Evolutionary conservation across 1,140 invertebrate species (phyloP), one percentile per base, ranked within the genome.

Genomic region (Eufriesea mexicana): DNA sequence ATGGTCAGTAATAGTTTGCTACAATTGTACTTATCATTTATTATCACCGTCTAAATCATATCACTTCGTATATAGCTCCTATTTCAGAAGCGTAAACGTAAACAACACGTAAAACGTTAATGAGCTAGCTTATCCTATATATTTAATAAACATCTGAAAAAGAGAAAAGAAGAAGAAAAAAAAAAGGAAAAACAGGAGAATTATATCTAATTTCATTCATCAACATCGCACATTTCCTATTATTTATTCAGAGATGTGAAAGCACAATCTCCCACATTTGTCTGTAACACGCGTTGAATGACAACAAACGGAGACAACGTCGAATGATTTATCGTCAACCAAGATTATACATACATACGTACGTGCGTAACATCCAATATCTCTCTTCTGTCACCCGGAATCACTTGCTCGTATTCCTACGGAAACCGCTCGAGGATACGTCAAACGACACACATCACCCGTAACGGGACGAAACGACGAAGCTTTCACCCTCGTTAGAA

Each of bases 361-460:
- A 51, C 45, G 45, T 75, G 59, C 18, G 59, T 51, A 57, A 57
- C 51, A 57, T 79, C 45, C 62, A 47, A 79, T 71, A 49, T 47
- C 25, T 70, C 54, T 28, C 42, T 18, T 79, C 77, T 49, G n/a
- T 28, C 35, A 54, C 45, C 57, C n/a, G 25, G n/a, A 54, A 73
- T 72, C 78, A 76, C 79, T 81, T 67, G 61, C 42, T 75, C 35
- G 25, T 59, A 64, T 76, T 76, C 25, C 72, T 76, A 49, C 47
- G 71, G 42, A 23, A 45, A 42, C 57, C 4, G 67, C 8, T 61
- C 59, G 49, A 66, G 54, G 54, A 66, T 75, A 75, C 71, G 61
- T 67, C 35, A 64, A 76, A 76, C 74, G 47, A 25, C 73, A 76
- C 79, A 76, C 79, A 82, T 82, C 79, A 68, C 73, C 79, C 72